Evolutionary conservation across 2,113 vertebrate genomes (phyloP).

Genomic region (Mystacornis crossleyi): DNA sequence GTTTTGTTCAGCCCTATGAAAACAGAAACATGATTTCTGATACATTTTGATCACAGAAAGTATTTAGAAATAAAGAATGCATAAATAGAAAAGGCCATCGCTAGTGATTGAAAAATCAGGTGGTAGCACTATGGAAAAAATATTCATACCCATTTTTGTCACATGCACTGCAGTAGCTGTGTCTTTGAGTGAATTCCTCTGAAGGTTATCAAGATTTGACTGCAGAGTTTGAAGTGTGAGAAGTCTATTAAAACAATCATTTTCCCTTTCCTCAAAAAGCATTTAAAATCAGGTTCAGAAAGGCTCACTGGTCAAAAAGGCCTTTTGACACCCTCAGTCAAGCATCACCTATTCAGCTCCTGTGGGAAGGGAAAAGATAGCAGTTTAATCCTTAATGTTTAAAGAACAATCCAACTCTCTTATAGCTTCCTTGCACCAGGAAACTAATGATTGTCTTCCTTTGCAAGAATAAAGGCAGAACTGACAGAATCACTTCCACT

Average conservation of each 20-base stretch:
- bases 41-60: neutral
- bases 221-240: neutral
- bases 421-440: neutral
- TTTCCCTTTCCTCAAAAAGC: neutral
- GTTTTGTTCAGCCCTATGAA: neutral
- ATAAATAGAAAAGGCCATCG: neutral
- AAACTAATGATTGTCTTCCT: neutral
- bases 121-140: neutral
- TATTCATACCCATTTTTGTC: neutral
- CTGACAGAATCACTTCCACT: neutral
- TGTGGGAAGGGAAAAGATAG: neutral
- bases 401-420: neutral
- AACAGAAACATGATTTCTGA: neutral
- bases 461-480: neutral
- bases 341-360: neutral
- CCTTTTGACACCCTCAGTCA: neutral
- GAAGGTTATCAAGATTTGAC: neutral
- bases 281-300: conserved; percentile 3
- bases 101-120: neutral
- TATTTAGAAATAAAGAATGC: neutral
- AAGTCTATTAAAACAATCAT: neutral
- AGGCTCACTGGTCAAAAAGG: neutral
- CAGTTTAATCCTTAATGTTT: neutral
- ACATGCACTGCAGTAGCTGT: neutral
- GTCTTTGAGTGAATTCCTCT: neutral